Evolutionary conservation across 2,888 invertebrate species (phyloP).

Genomic region (Odontocerum albicorne): DNA sequence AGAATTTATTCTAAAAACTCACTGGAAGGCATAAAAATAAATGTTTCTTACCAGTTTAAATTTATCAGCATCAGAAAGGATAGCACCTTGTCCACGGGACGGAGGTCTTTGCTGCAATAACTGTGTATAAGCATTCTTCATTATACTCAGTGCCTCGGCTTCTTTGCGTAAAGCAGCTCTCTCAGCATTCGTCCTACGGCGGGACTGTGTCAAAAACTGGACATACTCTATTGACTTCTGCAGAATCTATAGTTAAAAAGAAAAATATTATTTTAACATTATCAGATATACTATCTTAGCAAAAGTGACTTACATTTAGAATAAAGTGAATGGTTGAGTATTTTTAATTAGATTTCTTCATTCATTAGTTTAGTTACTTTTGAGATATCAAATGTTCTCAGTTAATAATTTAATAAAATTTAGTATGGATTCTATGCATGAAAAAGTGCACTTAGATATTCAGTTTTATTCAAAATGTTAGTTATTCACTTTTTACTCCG

Average conservation of each 20-base stretch:
- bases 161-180: conserved; percentile 86
- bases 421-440: too few species aligned
- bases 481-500: too few species aligned
- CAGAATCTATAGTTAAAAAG: conserved; percentile 67
- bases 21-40: background rate
- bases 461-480: too few species aligned
- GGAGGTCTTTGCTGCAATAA: conserved; percentile 95
- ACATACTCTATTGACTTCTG: conserved; percentile 95
- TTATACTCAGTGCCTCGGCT: conserved; percentile 89
- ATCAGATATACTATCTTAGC: conserved; percentile 8
- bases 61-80: conserved; percentile 92
- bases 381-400: too few species aligned
- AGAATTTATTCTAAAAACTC: too few species aligned
- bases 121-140: conserved; percentile 94
- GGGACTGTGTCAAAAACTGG: conserved; percentile 87
- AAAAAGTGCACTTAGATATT: too few species aligned
- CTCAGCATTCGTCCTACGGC: conserved; percentile 94
- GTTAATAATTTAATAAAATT: too few species aligned
- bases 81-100: conserved; percentile 83
- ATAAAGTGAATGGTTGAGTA: too few species aligned
- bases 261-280: conserved; percentile 5
- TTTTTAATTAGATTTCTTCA: too few species aligned
- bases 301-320: too few species aligned
- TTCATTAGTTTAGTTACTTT: too few species aligned
- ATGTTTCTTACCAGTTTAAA: conserved; percentile 85